Conservation (phyloP, 2,113 vertebrate genomes). For the Poeciliopsis prolifica region DNA sequence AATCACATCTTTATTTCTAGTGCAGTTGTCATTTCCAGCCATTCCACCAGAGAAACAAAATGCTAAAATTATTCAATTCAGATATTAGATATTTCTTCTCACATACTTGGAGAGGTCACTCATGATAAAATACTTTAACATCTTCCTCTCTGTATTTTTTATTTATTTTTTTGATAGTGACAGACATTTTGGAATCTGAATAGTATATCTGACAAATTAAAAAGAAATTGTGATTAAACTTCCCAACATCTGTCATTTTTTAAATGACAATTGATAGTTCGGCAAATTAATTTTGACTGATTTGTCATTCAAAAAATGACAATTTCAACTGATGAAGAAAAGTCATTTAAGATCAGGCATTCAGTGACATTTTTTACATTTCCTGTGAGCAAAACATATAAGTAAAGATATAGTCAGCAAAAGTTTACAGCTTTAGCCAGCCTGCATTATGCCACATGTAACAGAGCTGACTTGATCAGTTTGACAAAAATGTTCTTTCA, state of each 20-base stretch:
- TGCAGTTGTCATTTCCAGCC: neutral
- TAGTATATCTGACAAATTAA: neutral
- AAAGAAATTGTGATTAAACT: neutral
- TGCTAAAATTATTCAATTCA: neutral
- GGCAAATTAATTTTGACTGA: too few relatives aligned
- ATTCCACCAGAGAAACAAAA: neutral
- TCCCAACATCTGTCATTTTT: neutral
- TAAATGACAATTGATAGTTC: neutral
- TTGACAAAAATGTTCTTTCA: neutral
- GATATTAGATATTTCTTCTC: neutral
- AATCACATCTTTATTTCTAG: neutral
- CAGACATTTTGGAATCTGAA: neutral
- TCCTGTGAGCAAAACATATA: neutral
- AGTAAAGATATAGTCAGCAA: neutral
- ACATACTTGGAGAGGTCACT: neutral
- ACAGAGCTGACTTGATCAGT: neutral
- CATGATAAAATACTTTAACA: neutral
- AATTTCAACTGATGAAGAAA: neutral
- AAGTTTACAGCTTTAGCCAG: neutral
- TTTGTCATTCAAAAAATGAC: neutral
- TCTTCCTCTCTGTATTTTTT: neutral
- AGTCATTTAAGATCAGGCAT: neutral
- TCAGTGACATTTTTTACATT: neutral
- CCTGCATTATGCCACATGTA: neutral
- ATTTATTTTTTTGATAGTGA: neutral